These are phyloP conservation scores for Polypterus senegalus DNA, from an alignment of 2,113 vertebrate genomes.

Conservation along the genomic window DNA sequence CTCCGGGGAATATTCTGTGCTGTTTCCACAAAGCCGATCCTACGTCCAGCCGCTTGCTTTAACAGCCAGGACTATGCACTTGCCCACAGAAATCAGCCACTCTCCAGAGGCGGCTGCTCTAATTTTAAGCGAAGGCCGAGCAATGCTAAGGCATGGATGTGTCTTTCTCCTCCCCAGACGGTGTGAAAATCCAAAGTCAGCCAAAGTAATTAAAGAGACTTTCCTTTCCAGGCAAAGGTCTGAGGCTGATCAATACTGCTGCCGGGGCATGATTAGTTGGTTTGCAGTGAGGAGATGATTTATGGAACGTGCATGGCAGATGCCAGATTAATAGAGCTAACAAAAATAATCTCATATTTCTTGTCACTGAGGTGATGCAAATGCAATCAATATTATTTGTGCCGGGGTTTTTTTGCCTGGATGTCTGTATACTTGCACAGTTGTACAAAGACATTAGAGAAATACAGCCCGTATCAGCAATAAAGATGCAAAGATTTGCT, in stretches of 20 bases:
- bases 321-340: conserved; percentile 20
- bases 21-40: conserved; percentile 27
- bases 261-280: conserved; percentile 19
- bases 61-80: conserved; percentile 5
- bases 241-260: conserved; percentile 25
- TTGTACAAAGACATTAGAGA: no score
- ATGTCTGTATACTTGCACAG: no score
- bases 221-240: conserved; percentile 28
- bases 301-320: conserved; percentile 19
- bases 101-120: conserved; percentile 44
- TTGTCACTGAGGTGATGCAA: conserved; percentile 8
- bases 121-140: conserved; percentile 53
- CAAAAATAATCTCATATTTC: conserved; percentile 19
- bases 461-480: no score
- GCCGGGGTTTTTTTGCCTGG: background rate
- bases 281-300: conserved; percentile 23
- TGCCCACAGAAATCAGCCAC: conserved; percentile 40
- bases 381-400: conserved; percentile 12
- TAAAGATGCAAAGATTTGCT: no score
- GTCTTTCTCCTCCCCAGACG: conserved; percentile 27
- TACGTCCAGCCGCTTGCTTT: background rate
- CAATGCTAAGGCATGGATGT: conserved; percentile 27
- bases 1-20: conserved; percentile 25
- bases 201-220: conserved; percentile 45
- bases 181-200: conserved; percentile 26